phyloP scores from a whole-genome alignment of 2,888 invertebrate genomes.

The Caenorhabditis japonica region DNA sequence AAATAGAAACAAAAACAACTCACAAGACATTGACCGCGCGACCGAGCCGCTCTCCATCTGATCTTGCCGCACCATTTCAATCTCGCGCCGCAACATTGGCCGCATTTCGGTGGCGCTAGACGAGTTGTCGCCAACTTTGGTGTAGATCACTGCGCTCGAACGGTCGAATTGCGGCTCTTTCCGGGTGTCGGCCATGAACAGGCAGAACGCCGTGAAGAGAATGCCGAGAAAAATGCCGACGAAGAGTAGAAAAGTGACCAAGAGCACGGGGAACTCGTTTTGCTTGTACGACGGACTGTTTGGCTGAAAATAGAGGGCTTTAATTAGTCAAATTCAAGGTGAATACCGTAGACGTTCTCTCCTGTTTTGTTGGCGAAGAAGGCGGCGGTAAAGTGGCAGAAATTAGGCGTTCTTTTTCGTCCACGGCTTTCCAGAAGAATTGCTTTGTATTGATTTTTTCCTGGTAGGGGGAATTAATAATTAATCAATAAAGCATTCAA shows the following conservation, averaged over 20 bases:
- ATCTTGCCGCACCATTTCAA: constrained; percentile 13
- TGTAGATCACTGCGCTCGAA: constrained; percentile 35
- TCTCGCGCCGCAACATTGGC: constrained; percentile 23
- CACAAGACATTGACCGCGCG: constrained; percentile 34
- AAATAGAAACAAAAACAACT: not conserved
- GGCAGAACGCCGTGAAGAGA: constrained; percentile 30
- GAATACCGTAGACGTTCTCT: constrained; percentile 19
- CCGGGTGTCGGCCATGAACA: constrained; percentile 22
- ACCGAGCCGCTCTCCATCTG: constrained; percentile 18
- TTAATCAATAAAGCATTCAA: too few relatives aligned
- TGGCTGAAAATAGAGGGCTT: constrained; percentile 6
- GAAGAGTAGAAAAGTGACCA: constrained; percentile 41
- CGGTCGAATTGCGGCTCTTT: constrained; percentile 49
- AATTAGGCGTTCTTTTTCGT: not conserved
- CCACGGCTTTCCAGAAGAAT: constrained; percentile 46
- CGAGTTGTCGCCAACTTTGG: constrained; percentile 9
- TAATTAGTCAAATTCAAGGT: not conserved
- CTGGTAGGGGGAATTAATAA: too few relatives aligned
- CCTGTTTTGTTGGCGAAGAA: constrained; percentile 12
- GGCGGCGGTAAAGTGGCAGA: constrained; percentile 29
- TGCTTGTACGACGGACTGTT: constrained; percentile 4
- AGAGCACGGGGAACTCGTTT: constrained; percentile 35
- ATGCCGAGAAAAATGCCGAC: constrained; percentile 47
- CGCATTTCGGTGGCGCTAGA: constrained; percentile 18
- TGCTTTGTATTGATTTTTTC: constrained; percentile 45